Evolutionary conservation across 2,113 vertebrate species (phyloP), one percentile per base, ranked within the genome.

Genomic region (Laterallus jamaicensis): DNA sequence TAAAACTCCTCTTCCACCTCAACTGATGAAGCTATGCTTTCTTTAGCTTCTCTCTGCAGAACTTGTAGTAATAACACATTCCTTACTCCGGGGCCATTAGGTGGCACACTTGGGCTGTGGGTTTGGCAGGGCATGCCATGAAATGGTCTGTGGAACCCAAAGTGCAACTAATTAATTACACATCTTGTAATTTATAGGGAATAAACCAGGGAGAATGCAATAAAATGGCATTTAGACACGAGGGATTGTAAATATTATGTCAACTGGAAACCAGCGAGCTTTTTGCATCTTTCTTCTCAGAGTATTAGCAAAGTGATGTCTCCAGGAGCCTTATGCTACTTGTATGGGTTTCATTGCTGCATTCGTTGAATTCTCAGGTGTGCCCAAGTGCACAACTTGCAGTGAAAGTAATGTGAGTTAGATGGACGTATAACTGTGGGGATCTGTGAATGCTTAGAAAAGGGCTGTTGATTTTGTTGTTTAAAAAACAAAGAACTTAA

Each of bases 81-180:
- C 79, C 77, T 73, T 69, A 42, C 52, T 90, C 71, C 37, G 11
- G 90, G 40, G 62, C 94, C 94, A 64, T 95, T 67, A 93, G 94
- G 94, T 84, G 95, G 92, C 92, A 86, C 82, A 82, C 69, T 89
- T 92, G 80, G 96, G 88, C 92, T 88, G 24, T 54, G 42, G 54
- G 63, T 86, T 94, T 86, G 73, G 24, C 54, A 73, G 84, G 89
- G 68, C 35, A 63, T 22, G 78, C 67, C 76, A 49, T 17, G 91
- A 76, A 81, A 87, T n/a, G 13, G 6, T 50, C 63, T 14, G 49
- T 54, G 55, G 64, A 82, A 85, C 82, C 39, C 76, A 83, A 86
- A 21, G 54, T 22, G 47, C 32, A 58, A n/a, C 40, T 39, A 83
- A 78, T 52, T 47, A 60, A 92, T 82, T n/a, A 47, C 25, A 11